A percentile compares a stretch with the other conserved stretches of the same genome.
Evolutionary conservation across 2,797 vertebrate species (phyloP).

Genomic region (Oreonectes daqikongensis): DNA sequence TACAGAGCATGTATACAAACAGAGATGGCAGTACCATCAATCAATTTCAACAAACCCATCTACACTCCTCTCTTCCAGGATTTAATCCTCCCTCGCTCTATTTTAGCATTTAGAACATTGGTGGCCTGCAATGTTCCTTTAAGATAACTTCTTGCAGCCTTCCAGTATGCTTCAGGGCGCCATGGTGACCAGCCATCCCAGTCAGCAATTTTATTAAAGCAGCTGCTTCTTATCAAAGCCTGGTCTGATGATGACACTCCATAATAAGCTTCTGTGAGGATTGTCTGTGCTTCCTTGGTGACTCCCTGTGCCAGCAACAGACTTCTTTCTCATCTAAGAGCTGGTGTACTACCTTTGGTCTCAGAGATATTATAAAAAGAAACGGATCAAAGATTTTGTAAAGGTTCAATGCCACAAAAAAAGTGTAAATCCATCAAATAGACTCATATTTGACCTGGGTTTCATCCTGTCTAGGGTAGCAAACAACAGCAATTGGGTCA

Average conservation of each 20-base stretch:
- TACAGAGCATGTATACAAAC: not conserved
- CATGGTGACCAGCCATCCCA: slow-evolving; percentile 36
- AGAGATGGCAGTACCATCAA: not conserved
- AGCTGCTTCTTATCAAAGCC: slow-evolving; percentile 40
- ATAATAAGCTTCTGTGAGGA: slow-evolving; percentile 47
- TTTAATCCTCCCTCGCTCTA: slow-evolving; percentile 21
- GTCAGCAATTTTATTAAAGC: slow-evolving; percentile 47
- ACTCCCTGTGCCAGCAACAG: slow-evolving; percentile 21
- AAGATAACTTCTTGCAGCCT: slow-evolving; percentile 57
- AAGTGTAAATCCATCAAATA: slow-evolving; percentile 19
- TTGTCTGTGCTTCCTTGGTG: slow-evolving; percentile 41
- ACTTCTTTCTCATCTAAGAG: slow-evolving; percentile 29
- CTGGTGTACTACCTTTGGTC: slow-evolving; percentile 23
- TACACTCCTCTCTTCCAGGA: not conserved
- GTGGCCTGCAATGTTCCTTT: slow-evolving; percentile 49
- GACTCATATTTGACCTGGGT: not conserved
- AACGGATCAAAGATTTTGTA: not conserved
- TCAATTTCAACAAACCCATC: not conserved
- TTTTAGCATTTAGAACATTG: slow-evolving; percentile 3
- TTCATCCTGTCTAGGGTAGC: not conserved
- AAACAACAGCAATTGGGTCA: slow-evolving; percentile 18
- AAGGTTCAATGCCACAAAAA: not conserved
- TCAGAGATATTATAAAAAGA: slow-evolving; percentile 49
- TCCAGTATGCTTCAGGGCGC: slow-evolving; percentile 7
- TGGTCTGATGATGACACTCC: slow-evolving; percentile 23